Evolutionary conservation across 2,797 vertebrate species (phyloP), one percentile per base, ranked within the genome.

Genomic region (Nannoperca obscura): DNA sequence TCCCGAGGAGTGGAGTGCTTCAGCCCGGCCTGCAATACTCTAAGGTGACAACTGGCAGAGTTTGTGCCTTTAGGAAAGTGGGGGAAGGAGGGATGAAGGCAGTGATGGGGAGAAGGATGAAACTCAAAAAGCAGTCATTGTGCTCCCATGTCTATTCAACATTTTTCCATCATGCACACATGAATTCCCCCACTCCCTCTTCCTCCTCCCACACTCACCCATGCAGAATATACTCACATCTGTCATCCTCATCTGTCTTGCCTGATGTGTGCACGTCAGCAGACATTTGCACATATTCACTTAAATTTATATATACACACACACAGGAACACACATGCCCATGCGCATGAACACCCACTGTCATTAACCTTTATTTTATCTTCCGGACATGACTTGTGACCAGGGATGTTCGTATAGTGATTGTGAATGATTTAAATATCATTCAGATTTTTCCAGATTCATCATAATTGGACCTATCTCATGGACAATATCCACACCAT

Each of bases 11-110:
- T 96, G 95, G 96, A 97, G 96, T 97, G 96, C 97, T 97, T 98
- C 97, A 97, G 96, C 96, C 96, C 95, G 95, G 94, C 96, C 94
- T 94, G 94, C 96, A 97, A 97, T 97, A 98, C 97, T 97, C 96
- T 94, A 95, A 97, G 97, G 97, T 99, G 97, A 99, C 97, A 97
- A 97, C 96, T 97, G 94, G 94, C 96, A 97, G 97, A 96, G 96
- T 96, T 95, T 96, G 94, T 95, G 97, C 97, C 97, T 97, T 95
- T 96, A 96, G 97, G 97, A 99, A 96, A 97, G 91, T 79, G 93
- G 77, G 84, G 71, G 85, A 49, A 55, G 90, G 86, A 78, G 84
- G 88, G 82, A 80, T 81, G 87, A 86, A 90, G 83, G 79, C 84
- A 88, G 88, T 88, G 91, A 90, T 87, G 90, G 84, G 83, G 76